Base-by-base conservation (phyloP, 1,140 invertebrate species). In the Heliconius himera region DNA sequence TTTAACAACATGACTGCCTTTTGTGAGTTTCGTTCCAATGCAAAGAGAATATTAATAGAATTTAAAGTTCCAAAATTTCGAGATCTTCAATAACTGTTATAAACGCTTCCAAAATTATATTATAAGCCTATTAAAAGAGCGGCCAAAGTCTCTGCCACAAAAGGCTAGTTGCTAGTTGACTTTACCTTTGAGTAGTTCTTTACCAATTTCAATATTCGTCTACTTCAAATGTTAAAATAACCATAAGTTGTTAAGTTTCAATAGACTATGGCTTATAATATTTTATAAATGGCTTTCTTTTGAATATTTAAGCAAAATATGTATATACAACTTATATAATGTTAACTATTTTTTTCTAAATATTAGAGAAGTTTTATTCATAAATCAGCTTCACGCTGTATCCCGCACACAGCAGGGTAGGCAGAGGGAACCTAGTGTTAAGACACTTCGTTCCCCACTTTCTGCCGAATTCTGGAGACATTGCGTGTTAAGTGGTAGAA, bases 121-220 rank as follows among this genome's bases (percentile, higher is more conserved):
- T 76, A 79, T 82, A 89, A 89, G 86, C 83, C 82, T 87, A 87
- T 89, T 87, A 85, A 85, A 84, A 83, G 81, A 82, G 78, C 81
- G 70, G 41, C 78, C 74, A 51, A 70, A 81, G 49, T 79, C 56
- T 38, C 66, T 60, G 41, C 78, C 80, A 83, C 79, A 85, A 84
- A 85, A 78, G 80, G 56, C 70, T 81, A 72, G 77, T 49, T 66
- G 77, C 51, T 73, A 79, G 76, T 79, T 79, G 78, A 81, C 73
- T 83, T 86, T 78, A 79, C 81, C 78, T 79, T 77, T 56, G 77
- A 79, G 60, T 75, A 70, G 73, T 82, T 80, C 76, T 11, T 9
- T 54, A 66, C 26, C 66, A 54, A 51, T 77, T 54, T 70, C 66
- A 71, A 77, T 54, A 77, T 54, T 72, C 66, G 2, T 72, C 26